Conservation (phyloP, 2,888 invertebrate species). For the Coremacera marginata region DNA sequence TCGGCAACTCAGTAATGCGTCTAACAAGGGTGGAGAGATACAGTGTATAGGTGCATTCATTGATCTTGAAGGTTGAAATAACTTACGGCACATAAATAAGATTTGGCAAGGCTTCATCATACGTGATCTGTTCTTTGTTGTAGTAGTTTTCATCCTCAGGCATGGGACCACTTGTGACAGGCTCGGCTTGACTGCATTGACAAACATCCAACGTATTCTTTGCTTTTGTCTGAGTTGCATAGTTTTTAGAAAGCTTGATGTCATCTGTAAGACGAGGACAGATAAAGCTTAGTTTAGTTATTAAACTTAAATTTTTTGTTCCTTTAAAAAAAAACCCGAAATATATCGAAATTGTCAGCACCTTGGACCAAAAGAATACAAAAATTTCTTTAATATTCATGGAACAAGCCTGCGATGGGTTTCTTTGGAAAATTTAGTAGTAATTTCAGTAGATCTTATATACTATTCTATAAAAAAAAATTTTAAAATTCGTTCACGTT, state of each 20-base stretch:
- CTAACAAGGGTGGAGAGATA: not conserved
- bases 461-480: too few species aligned
- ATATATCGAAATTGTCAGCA: too few species aligned
- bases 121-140: constrained; percentile 54
- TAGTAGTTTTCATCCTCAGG: constrained; percentile 61
- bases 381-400: too few species aligned
- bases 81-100: constrained; percentile 62
- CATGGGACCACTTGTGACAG: constrained; percentile 55
- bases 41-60: too few species aligned
- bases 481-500: too few species aligned
- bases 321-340: too few species aligned
- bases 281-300: not conserved
- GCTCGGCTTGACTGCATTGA: constrained; percentile 37
- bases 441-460: too few species aligned
- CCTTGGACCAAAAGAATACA: too few species aligned
- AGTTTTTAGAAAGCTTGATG: not conserved
- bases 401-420: too few species aligned
- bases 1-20: not conserved
- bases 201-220: constrained; percentile 45
- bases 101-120: constrained; percentile 58
- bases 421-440: too few species aligned
- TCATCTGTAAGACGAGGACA: not conserved
- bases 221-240: not conserved
- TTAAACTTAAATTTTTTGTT: too few species aligned
- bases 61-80: not conserved